phyloP scores from a whole-genome alignment of 2,888 invertebrate species.

The Phragmatobia fuliginosa region DNA sequence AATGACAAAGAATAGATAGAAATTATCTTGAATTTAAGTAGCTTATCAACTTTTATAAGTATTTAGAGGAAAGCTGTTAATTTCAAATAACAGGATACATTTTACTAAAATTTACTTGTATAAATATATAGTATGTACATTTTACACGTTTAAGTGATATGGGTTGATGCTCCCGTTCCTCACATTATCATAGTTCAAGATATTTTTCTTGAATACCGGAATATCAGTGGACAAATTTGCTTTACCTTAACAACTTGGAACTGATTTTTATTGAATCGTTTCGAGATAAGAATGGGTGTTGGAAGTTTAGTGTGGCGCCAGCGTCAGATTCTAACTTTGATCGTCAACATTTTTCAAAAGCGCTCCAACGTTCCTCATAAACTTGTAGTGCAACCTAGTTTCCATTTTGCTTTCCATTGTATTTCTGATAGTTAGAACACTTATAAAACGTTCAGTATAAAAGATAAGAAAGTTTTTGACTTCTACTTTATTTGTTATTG shows the following conservation, averaged over 20 bases:
- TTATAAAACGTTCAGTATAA: background rate
- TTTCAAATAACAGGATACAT: too few relatives aligned
- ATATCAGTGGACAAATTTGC: conserved; percentile 54
- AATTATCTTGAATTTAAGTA: too few relatives aligned
- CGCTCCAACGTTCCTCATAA: conserved; percentile 21
- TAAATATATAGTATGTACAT: too few relatives aligned
- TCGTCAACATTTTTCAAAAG: conserved; percentile 48
- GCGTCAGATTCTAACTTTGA: conserved; percentile 36
- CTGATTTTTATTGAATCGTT: conserved; percentile 52
- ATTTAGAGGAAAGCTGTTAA: too few relatives aligned
- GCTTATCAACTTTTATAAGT: too few relatives aligned
- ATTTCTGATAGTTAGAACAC: conserved; percentile 12
- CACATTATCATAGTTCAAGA: conserved; percentile 48
- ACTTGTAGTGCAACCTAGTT: conserved; percentile 20
- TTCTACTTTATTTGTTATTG: background rate
- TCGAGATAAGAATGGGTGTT: conserved; percentile 45
- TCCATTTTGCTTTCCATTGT: conserved; percentile 17
- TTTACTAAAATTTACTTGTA: too few relatives aligned
- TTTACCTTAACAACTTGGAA: conserved; percentile 39
- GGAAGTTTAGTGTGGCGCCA: conserved; percentile 44
- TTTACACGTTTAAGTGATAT: conserved; percentile 15
- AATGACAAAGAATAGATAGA: too few relatives aligned
- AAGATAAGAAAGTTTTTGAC: background rate
- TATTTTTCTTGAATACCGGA: conserved; percentile 33
- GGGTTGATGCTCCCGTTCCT: conserved; percentile 42